Evolutionary conservation across 2,113 vertebrate genomes (phyloP), one percentile per base, ranked within the genome.

Genomic region (Labeo catla): DNA sequence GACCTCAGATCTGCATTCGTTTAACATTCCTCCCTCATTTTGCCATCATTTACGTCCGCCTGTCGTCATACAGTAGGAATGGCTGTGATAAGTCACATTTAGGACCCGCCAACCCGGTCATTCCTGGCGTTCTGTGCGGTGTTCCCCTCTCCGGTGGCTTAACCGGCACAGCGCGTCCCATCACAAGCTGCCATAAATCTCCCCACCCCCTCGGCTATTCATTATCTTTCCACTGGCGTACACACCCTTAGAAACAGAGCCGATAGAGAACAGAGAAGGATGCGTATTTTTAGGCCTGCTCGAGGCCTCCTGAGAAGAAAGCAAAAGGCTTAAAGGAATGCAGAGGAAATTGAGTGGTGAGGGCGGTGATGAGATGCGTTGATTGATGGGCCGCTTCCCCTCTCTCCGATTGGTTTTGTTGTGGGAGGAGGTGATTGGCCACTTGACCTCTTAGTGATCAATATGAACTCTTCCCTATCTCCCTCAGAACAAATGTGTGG

Each of bases 1-100:
- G 34, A 88, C 86, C 86, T 70, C 84, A 86, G 84, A 72, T 88
- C 86, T 86, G 79, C 68, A 45, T 90, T 87, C 54, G 19, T 78
- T 90, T 81, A 78, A 76, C 85, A 86, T 80, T 84, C 80, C 76
- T 84, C 49, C 34, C 63, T 76, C 19, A 15, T 86, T 83, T 77
- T 47, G 65, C 72, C 74, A 19, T 78, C 59, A 68, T 78, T 81
- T 76, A 34, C 49, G 8, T 82, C 57, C 16, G 34, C 1, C 72
- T 65, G 78, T 90, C 72, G 63, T 81, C 72, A 78, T 59, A 34
- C 57, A 16, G 15, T 54, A 82, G 84, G 65, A 84, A 80, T 88
- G 13, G 28, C 59, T 47, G 39, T 57, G 63, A 57, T 79, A 52
- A 81, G 66, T 79, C 70, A 74, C 54, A 50, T 76, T 79, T 54